Percentiles rank a stretch among this genome's conserved stretches.
Conservation (phyloP, 2,113 vertebrate genomes). For the Tragelaphus imberbis region DNA sequence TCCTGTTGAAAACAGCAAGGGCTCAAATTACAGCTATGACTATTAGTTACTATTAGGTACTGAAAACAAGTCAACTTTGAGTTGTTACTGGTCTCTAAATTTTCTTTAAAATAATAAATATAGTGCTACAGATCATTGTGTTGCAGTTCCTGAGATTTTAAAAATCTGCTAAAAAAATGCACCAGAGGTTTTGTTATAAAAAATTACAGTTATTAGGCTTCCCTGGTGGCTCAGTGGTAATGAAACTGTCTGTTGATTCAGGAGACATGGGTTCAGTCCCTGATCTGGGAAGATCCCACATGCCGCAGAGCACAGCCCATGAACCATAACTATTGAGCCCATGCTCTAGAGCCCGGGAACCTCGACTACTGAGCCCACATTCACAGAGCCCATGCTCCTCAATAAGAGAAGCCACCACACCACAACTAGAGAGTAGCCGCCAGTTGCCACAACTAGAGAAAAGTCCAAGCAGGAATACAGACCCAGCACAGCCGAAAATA, state of each 20-base stretch:
- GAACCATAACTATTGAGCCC: not conserved
- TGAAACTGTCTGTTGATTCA: not conserved
- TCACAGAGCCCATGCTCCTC: not conserved
- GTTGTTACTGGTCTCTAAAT: not conserved
- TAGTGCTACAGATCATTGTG: not conserved
- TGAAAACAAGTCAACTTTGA: not conserved
- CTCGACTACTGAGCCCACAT: not conserved
- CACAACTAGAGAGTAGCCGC: not conserved
- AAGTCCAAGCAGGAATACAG: not conserved
- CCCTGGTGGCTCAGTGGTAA: not conserved
- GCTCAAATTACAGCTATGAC: not conserved
- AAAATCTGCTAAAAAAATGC: not conserved
- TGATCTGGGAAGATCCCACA: not conserved
- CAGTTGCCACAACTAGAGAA: not conserved
- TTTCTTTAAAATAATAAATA: slow-evolving; percentile 4
- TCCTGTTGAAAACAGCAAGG: not conserved
- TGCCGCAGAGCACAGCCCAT: not conserved
- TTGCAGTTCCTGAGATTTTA: not conserved
- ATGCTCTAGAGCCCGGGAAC: not conserved
- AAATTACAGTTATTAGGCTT: not conserved
- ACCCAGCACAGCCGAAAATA: not conserved
- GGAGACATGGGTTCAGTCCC: not conserved
- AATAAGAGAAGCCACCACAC: not conserved
- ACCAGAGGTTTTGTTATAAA: not conserved
- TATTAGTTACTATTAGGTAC: not conserved